Evolutionary conservation across 2,113 vertebrate genomes (phyloP), one percentile per base, ranked within the genome.

Genomic region (Phylloscopus whistleri): DNA sequence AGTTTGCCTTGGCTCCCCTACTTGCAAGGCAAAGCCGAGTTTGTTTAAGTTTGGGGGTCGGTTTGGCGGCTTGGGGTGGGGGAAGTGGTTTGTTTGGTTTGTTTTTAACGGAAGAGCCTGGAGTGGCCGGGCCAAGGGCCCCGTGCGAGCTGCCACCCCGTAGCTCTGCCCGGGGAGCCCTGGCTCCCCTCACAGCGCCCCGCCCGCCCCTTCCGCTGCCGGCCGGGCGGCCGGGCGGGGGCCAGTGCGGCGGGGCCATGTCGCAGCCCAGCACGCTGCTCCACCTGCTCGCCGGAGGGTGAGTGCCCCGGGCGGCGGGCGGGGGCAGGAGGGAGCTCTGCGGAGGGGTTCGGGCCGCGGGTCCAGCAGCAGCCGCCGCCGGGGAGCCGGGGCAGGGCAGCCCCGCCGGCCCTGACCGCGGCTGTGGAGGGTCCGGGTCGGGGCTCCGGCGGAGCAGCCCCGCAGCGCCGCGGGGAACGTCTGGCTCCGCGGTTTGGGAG

Each of bases 271-370:
- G 94, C 88, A 70, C 77, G 17, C 22, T 94, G 69, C 87, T 97
- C 11, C 93, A 96, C 21, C 77, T 97, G 48, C 3, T 94, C 48
- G 95, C 94, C 2, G 96, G 96, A 83, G 96, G 95, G 96, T 95
- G 96, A 96, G 95, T 93, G 44, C 15, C 23, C 63, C 18, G 35
- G 64, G 19, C n/a, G 39, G 35, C 39, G 31, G 51, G 13, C 19
- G 9, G 35, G 33, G 17, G 31, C 18, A n/a, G 17, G 10, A 28
- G 52, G 21, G 11, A 9, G 52, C n/a, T 18, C 10, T 16, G n/a
- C 15, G 56, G 15, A 12, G 10, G 35, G 20, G 33, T 15, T 35
- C 33, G 27, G 27, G 35, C 8, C 5, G 55, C 12, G 1, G 6
- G 30, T 10, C 6, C 49, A 3, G 59, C 44, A 24, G 35, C 21